Percentiles rank a stretch among this genome's conserved stretches.
Evolutionary conservation across 1,140 invertebrate species (phyloP).

Genomic region (Pseudoatta argentina): DNA sequence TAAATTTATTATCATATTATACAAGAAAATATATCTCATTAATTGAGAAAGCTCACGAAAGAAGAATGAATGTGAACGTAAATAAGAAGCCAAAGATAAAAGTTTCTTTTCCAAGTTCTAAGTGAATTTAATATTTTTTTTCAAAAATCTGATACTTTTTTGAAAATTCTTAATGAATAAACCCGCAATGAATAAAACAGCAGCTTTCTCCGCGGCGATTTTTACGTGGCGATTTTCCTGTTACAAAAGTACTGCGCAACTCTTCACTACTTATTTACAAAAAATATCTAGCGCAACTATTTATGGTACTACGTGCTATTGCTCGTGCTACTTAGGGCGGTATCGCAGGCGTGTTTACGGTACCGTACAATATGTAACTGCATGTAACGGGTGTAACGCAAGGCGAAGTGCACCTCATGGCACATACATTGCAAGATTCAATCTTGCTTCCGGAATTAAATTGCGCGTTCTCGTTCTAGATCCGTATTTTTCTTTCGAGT

Average conservation of each 20-base stretch:
- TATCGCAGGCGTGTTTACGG: slow-evolving; percentile 47
- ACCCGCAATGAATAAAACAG: slow-evolving; percentile 20
- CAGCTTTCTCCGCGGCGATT: slow-evolving; percentile 21
- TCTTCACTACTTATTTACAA: slow-evolving; percentile 46
- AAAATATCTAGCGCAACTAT: slow-evolving; percentile 70
- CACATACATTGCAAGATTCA: slow-evolving; percentile 55
- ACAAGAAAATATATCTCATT: background rate
- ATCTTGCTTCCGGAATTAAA: slow-evolving; percentile 61
- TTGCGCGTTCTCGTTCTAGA: slow-evolving; percentile 43
- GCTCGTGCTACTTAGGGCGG: slow-evolving; percentile 34
- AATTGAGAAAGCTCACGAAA: background rate
- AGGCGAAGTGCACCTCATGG: slow-evolving; percentile 18
- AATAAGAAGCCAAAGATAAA: background rate
- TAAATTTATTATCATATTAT: too few relatives aligned
- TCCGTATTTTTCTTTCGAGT: slow-evolving; percentile 22
- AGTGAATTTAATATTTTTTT: slow-evolving; percentile 11
- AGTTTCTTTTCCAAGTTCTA: background rate
- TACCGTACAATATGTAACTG: slow-evolving; percentile 51
- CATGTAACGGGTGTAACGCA: slow-evolving; percentile 47
- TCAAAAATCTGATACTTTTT: slow-evolving; percentile 22
- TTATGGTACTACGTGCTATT: slow-evolving; percentile 59
- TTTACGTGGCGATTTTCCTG: slow-evolving; percentile 40
- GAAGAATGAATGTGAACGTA: background rate
- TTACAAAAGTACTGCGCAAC: slow-evolving; percentile 9
- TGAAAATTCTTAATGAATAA: slow-evolving; percentile 41